A percentile compares a stretch with the other conserved stretches of the same genome.
Conservation (phyloP, 2,113 vertebrate genomes). For the Zapus hudsonius region DNA sequence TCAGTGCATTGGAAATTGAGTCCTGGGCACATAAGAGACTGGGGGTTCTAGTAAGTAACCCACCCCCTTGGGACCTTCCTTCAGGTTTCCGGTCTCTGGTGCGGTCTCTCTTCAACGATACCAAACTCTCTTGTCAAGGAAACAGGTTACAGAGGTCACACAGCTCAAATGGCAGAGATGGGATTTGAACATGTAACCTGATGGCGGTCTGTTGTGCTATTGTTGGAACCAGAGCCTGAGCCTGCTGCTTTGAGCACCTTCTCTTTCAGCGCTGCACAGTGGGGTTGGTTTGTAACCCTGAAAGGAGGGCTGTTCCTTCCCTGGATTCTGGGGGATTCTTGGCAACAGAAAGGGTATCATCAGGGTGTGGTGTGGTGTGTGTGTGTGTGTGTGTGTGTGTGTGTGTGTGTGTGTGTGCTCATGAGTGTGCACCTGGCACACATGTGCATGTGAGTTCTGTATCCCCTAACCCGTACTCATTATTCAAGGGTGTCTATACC, state of each 20-base stretch:
- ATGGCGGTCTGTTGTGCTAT: neutral
- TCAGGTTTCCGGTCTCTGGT: neutral
- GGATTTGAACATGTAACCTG: neutral
- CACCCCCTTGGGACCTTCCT: neutral
- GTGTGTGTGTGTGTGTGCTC: neutral
- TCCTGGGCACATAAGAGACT: too few relatives aligned
- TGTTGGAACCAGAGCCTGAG: neutral
- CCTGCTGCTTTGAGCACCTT: neutral
- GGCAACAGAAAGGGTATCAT: neutral
- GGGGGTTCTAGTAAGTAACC: neutral
- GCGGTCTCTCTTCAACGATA: neutral
- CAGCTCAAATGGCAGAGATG: neutral
- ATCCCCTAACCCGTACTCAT: neutral
- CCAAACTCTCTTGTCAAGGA: neutral
- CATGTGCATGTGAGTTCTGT: neutral
- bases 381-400: neutral
- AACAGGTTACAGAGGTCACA: neutral
- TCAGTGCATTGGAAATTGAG: neutral
- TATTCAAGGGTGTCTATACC: neutral
- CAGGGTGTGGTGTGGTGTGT: neutral
- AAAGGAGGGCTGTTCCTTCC: neutral
- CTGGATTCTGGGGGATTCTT: neutral
- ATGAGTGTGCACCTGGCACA: neutral
- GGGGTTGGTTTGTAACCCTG: neutral
- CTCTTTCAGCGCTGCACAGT: fast-evolving